Evolutionary conservation across 2,888 invertebrate species (phyloP), one percentile per base, ranked within the genome.

Genomic region (Hyposoter dolosus): DNA sequence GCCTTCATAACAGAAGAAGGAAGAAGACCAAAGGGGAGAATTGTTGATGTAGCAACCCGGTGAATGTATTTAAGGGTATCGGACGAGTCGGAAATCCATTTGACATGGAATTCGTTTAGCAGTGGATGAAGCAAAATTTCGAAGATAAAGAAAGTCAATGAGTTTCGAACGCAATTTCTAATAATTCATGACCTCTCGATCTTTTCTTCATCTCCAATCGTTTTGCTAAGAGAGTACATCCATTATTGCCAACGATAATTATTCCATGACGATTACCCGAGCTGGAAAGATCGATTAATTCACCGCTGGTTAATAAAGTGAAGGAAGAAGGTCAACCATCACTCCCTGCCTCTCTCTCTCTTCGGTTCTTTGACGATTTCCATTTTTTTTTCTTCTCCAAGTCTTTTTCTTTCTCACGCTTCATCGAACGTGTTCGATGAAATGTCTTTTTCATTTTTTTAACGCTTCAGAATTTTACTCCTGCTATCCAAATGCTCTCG

Each of bases 401-500:
- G 92, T 92, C 92, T 90, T 90, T 92, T 93, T 91, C 91, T 89
- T 89, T 93, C 91, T 91, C 93, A 60, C 60, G 92, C 90, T 93
- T 93, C 93, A 93, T 93, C 93, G 93, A 93, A 92, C 92, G 89
- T 90, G 91, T 88, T 89, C 80, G 77, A 83, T 83, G 74, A 82
- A 85, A 72, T 75, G 81, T 85, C 69, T 76, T 77, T 68, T 32
- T 80, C 88, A 85, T 88, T 72, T 71, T 84, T 86, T 82, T 77
- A 56, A 77, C 69, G 78, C 63, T 63, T 72, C 66, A 15, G n/a
- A 72, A 32, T 81, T 63, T 60, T 50, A 63, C 56, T 56, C 56
- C 63, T 17, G 50, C 40, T 17, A 68, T 74, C 32, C 63, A 23
- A 40, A 66, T 47, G 53, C 84, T 85, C 65, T 85, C 81, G 68